These are phyloP conservation scores for Eonycteris spelaea DNA, from an alignment of 2,113 vertebrate species.

Conservation along the genomic window DNA sequence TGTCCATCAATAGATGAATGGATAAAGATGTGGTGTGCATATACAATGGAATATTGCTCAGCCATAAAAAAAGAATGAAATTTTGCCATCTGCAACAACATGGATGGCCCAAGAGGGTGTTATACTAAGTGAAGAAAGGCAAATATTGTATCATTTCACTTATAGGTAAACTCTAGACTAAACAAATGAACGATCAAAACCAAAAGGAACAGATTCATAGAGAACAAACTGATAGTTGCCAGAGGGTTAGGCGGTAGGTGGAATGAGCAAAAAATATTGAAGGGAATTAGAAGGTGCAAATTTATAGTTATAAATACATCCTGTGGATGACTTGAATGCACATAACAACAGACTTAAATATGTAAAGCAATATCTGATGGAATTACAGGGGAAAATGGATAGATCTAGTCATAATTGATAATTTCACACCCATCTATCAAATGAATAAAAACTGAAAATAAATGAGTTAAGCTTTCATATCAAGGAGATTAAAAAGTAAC, in stretches of 20 bases:
- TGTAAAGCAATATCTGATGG: neutral
- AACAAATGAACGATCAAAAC: too few species aligned
- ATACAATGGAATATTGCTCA: neutral
- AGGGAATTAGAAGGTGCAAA: too few species aligned
- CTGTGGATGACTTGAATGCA: neutral
- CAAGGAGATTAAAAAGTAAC: neutral
- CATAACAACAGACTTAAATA: neutral
- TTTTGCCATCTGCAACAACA: too few species aligned
- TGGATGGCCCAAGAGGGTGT: neutral
- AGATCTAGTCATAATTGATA: neutral
- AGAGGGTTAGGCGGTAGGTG: too few species aligned
- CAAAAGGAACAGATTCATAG: too few species aligned
- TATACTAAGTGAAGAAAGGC: neutral
- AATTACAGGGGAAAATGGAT: neutral
- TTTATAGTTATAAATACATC: too few species aligned
- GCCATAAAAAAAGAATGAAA: neutral
- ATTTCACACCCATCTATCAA: neutral
- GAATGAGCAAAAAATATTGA: too few species aligned
- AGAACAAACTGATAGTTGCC: too few species aligned
- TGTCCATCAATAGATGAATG: neutral
- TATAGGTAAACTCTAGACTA: neutral
- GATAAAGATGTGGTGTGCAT: neutral
- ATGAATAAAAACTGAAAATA: neutral
- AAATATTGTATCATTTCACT: neutral
- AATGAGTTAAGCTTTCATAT: neutral